phyloP scores from a whole-genome alignment of 2,888 invertebrate genomes.

The Incurvaria masculella region DNA sequence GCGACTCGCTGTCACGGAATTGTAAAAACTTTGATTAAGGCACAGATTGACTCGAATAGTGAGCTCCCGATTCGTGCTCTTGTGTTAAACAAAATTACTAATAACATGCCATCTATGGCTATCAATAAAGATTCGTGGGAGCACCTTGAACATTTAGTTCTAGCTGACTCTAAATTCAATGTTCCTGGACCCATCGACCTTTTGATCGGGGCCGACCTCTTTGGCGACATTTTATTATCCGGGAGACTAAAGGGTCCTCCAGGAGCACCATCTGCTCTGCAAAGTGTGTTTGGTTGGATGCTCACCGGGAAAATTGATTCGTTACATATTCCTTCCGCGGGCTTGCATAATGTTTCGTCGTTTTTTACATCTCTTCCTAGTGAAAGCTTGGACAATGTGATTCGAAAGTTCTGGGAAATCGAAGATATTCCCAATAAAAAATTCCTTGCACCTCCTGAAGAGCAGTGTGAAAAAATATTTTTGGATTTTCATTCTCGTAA shows the following conservation, averaged over 20 bases:
- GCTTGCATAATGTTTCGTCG: too few species aligned
- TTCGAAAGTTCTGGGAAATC: too few species aligned
- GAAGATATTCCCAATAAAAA: too few species aligned
- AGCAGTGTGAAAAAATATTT: too few species aligned
- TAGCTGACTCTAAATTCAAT: not conserved
- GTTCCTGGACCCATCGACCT: not conserved
- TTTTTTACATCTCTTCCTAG: too few species aligned
- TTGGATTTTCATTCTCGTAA: too few species aligned
- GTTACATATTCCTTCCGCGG: not conserved
- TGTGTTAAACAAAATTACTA: too few species aligned
- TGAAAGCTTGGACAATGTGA: too few species aligned
- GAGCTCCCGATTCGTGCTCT: not conserved
- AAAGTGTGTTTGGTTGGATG: not conserved
- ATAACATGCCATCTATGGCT: not conserved
- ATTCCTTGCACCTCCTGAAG: too few species aligned
- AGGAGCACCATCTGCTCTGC: not conserved
- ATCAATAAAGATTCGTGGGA: not conserved
- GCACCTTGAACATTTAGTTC: not conserved
- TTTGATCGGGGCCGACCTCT: not conserved
- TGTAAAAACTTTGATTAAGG: not conserved
- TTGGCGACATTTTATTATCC: not conserved
- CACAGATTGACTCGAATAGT: not conserved
- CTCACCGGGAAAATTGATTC: not conserved
- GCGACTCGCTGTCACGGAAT: not conserved
- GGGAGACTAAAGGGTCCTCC: not conserved